Conservation (phyloP, 2,113 vertebrate species). For the Meleagris gallopavo region DNA sequence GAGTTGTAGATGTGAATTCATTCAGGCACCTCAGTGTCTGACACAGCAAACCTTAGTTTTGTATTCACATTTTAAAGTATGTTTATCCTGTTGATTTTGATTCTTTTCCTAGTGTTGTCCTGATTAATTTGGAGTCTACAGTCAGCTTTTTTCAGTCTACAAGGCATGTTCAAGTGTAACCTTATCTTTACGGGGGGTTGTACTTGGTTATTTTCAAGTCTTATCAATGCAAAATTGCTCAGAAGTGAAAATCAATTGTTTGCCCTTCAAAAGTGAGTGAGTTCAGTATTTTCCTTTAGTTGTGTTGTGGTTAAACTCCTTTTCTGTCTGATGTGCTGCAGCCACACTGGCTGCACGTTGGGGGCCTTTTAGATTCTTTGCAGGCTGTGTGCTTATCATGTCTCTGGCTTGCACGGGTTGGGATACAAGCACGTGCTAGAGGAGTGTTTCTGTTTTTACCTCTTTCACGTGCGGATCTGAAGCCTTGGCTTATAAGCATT, state of each 20-base stretch:
- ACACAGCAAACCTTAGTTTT: neutral
- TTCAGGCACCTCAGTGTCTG: neutral
- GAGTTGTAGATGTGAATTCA: neutral
- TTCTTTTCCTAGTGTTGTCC: neutral
- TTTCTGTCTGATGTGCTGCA: neutral
- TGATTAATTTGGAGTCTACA: neutral
- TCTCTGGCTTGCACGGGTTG: neutral
- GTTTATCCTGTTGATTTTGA: neutral
- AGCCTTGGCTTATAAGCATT: neutral
- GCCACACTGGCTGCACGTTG: neutral
- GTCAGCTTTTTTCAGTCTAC: neutral
- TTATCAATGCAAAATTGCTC: neutral
- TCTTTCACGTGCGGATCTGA: fast-evolving
- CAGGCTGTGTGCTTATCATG: neutral
- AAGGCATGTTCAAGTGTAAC: neutral
- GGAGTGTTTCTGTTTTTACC: neutral
- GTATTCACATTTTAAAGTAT: neutral
- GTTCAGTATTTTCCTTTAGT: neutral
- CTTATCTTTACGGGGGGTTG: neutral
- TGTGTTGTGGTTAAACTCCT: neutral
- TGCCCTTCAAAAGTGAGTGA: neutral
- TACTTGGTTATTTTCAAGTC: neutral
- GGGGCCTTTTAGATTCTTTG: neutral
- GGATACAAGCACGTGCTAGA: neutral
- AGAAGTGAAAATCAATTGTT: neutral